Conservation (phyloP, 2,797 vertebrate species). For the Aphelocoma californica region DNA sequence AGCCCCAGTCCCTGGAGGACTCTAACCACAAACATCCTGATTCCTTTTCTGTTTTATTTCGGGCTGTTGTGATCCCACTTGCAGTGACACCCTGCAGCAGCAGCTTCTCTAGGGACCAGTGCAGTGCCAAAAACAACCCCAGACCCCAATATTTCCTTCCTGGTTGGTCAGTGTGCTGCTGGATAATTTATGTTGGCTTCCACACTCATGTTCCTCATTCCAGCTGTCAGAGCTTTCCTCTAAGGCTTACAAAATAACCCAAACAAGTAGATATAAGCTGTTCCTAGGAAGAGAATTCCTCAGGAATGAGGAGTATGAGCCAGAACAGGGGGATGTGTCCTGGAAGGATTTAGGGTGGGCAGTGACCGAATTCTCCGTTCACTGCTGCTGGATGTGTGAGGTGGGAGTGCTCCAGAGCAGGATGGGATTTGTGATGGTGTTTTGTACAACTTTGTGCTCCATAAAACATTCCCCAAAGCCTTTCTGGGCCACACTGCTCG, state of each 20-base stretch:
- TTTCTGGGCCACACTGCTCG: fast-evolving
- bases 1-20: background rate
- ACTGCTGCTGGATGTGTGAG: background rate
- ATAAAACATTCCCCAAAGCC: background rate
- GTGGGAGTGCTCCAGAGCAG: background rate
- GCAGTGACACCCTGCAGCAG: background rate
- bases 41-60: background rate
- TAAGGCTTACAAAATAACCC: background rate
- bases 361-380: background rate
- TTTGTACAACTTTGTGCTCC: background rate
- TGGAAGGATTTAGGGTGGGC: background rate
- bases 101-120: background rate
- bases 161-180: background rate
- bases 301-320: background rate
- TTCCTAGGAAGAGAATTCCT: background rate
- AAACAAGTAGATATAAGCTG: background rate
- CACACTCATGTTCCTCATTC: background rate
- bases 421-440: background rate
- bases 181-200: background rate
- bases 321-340: background rate
- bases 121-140: background rate
- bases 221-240: background rate
- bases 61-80: background rate
- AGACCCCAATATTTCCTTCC: background rate
- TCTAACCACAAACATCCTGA: background rate